These are phyloP conservation scores for Sparus aurata DNA, from an alignment of 2,797 vertebrate species.

Conservation along the genomic window DNA sequence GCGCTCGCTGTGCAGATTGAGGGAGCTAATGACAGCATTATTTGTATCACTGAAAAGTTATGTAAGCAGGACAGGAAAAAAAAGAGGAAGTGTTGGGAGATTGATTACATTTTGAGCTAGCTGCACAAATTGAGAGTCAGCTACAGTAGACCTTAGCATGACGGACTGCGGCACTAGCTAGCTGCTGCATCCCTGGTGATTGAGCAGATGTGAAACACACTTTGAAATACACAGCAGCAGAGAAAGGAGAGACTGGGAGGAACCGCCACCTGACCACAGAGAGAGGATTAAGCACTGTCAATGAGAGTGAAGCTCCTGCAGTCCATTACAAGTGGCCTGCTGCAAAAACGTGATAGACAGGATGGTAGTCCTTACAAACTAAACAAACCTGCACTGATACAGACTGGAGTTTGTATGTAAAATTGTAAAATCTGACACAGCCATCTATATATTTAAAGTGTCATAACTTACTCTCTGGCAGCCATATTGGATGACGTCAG, in stretches of 20 bases:
- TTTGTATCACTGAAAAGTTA: conserved; percentile 5
- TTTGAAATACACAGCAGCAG: neutral
- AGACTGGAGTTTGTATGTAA: neutral
- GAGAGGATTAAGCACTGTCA: neutral
- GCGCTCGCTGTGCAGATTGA: neutral
- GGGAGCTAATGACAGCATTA: neutral
- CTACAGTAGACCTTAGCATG: conserved; percentile 35
- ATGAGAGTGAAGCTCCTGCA: neutral
- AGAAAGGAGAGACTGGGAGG: neutral
- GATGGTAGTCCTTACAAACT: neutral
- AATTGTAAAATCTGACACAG: too few species aligned
- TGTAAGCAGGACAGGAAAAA: neutral
- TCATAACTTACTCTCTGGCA: neutral
- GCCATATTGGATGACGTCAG: neutral
- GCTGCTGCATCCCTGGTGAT: neutral
- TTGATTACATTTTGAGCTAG: conserved; percentile 38
- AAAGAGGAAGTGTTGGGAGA: neutral
- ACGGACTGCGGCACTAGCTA: conserved; percentile 32
- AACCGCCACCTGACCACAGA: neutral
- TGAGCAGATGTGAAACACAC: conserved; percentile 17
- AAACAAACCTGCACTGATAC: neutral
- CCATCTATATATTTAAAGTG: neutral
- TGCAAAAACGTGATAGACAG: neutral
- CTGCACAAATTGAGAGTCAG: conserved; percentile 43
- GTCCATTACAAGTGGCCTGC: neutral